Conservation (phyloP, 2,888 invertebrate genomes). For the Halocaridina rubra region DNA sequence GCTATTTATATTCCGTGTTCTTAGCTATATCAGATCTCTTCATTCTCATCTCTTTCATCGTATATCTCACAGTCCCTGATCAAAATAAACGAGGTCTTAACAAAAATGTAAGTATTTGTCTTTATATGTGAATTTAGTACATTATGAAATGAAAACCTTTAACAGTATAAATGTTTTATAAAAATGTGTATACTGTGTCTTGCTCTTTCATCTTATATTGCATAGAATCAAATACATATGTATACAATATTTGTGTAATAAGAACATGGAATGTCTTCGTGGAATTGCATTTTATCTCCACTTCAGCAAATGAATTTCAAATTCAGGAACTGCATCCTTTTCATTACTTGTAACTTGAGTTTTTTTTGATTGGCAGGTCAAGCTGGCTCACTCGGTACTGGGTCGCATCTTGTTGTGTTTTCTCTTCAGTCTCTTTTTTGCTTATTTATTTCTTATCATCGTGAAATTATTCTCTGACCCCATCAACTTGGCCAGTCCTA, state of each 20-base stretch:
- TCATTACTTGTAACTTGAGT: too few species aligned
- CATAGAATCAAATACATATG: too few species aligned
- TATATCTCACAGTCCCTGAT: constrained; percentile 64
- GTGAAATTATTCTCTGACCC: constrained; percentile 62
- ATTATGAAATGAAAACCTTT: too few species aligned
- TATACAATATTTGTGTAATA: too few species aligned
- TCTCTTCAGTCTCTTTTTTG: constrained; percentile 63
- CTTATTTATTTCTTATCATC: constrained; percentile 63
- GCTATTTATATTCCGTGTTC: constrained; percentile 60
- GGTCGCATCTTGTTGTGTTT: constrained; percentile 63
- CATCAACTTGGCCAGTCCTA: constrained; percentile 52
- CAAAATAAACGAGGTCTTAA: constrained; percentile 63
- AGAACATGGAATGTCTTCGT: too few species aligned
- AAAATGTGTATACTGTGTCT: too few species aligned
- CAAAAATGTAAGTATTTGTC: constrained; percentile 62
- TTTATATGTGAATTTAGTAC: too few species aligned
- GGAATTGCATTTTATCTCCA: too few species aligned
- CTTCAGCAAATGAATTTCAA: too few species aligned
- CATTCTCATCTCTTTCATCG: constrained; percentile 62
- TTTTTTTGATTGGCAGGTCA: constrained; percentile 24
- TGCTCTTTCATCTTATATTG: too few species aligned
- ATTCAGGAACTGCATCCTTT: too few species aligned
- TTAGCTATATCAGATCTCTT: constrained; percentile 63
- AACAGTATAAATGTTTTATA: too few species aligned
- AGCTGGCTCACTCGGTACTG: constrained; percentile 61